Evolutionary conservation across 2,888 invertebrate genomes (phyloP).

Genomic region (Nomada ruficornis): DNA sequence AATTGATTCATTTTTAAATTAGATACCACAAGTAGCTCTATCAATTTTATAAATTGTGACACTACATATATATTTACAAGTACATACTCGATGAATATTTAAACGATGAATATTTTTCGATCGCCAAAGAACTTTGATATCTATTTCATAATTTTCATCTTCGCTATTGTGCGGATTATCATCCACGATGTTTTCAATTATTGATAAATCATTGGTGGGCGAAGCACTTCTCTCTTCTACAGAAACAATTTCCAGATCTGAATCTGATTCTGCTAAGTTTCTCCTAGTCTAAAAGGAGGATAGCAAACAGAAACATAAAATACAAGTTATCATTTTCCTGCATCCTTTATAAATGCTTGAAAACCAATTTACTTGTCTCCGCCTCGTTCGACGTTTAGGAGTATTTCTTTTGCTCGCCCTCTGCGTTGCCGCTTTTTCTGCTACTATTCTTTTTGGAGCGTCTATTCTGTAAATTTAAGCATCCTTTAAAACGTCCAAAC

Average conservation of each 20-base stretch:
- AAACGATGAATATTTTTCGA: conserved; percentile 74
- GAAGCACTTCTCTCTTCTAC: conserved; percentile 3
- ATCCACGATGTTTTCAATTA: conserved; percentile 45
- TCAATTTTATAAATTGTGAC: background rate
- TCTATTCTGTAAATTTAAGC: conserved; percentile 12
- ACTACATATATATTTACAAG: background rate
- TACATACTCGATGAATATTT: conserved; percentile 70
- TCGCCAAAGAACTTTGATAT: conserved; percentile 78
- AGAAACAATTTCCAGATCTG: conserved; percentile 51
- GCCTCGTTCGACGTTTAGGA: background rate
- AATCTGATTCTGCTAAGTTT: background rate
- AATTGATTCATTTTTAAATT: background rate
- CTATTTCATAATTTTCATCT: conserved; percentile 73
- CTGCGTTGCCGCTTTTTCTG: accelerated
- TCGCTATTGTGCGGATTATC: conserved; percentile 25
- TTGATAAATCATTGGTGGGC: conserved; percentile 30
- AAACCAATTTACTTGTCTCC: conserved; percentile 20
- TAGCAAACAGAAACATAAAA: background rate
- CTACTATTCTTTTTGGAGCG: background rate
- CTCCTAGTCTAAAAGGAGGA: conserved; percentile 16
- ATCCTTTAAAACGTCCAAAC: background rate
- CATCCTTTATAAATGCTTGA: background rate
- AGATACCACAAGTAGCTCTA: background rate
- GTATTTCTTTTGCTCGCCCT: background rate
- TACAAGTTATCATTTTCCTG: background rate